Evolutionary conservation across 2,113 vertebrate species (phyloP), one percentile per base, ranked within the genome.

Genomic region (Lucifuga dentata): DNA sequence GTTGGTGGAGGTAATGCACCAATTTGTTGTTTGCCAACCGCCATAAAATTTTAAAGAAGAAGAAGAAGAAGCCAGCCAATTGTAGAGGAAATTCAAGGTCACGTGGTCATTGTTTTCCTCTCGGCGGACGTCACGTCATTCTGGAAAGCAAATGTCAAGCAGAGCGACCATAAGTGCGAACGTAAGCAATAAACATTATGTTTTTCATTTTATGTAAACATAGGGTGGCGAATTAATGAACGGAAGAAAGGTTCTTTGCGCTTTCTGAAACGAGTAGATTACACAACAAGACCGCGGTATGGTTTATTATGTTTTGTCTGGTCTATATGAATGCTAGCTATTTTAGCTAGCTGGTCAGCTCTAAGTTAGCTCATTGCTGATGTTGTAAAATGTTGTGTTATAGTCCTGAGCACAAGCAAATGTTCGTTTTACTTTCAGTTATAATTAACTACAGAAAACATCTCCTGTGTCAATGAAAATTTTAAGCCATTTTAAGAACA

Each of bases 51-150:
- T n/a, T n/a, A n/a, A n/a, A n/a, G n/a, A n/a, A n/a, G n/a, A n/a
- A n/a, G 26, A 29, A 29, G 3, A 29, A 29, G 3, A 29, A 29
- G n/a, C 7, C 29, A 79, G 17, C 92, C 90, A 91, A 90, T 91
- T 1, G 51, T 0, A 33, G 51, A 0, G 12, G 2, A 19, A 48
- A 32, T 4, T 0, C 0, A 0, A 0, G 1, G 1, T 35, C 90
- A 90, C 60, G 58, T 92, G 88, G 73, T 3, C 12, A 38, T 77
- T 88, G 87, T 89, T 90, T 86, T 90, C 72, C 69, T 66, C 49
- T 39, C 36, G 45, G 56, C 2, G 41, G 24, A 41, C 26, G 4
- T 59, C 13, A 53, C 24, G 5, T 71, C 40, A 55, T 41, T 67
- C 13, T 68, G 16, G 56, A 63, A 55, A 40, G 24, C 5, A 7